Conservation (phyloP, 2,888 invertebrate species). For the Bellardia bayeri region DNA sequence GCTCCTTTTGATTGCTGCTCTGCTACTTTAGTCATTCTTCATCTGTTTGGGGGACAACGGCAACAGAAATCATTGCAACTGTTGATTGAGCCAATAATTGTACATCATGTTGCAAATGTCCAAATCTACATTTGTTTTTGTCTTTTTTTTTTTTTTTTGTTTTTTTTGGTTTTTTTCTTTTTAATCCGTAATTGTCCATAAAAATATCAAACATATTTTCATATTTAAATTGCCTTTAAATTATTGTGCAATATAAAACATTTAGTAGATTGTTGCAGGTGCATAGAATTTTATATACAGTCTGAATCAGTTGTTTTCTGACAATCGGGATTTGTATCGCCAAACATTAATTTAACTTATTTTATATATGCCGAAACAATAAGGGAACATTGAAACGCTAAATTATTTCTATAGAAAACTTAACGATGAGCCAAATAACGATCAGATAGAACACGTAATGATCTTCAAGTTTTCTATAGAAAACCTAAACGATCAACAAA, state of each 20-base stretch:
- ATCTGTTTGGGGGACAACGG: conserved; percentile 45
- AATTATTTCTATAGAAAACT: too few relatives aligned
- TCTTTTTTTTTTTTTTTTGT: background rate
- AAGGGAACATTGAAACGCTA: too few relatives aligned
- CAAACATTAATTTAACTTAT: too few relatives aligned
- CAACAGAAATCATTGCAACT: conserved; percentile 55
- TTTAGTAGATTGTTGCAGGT: conserved; percentile 50
- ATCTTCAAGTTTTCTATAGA: too few relatives aligned
- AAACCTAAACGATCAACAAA: too few relatives aligned
- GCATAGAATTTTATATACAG: conserved; percentile 23
- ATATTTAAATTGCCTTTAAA: conserved; percentile 70
- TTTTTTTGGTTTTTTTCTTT: background rate
- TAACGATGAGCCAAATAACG: too few relatives aligned
- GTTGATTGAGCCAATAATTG: conserved; percentile 70
- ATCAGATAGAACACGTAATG: too few relatives aligned
- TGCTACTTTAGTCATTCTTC: conserved; percentile 56
- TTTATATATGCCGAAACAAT: too few relatives aligned
- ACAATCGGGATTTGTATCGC: background rate
- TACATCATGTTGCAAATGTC: conserved; percentile 66
- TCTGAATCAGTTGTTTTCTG: background rate
- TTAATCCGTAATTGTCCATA: conserved; percentile 63
- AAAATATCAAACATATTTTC: conserved; percentile 72
- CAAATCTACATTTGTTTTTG: conserved; percentile 40
- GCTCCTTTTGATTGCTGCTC: background rate
- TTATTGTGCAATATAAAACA: conserved; percentile 46